Conservation (phyloP, 2,888 invertebrate genomes). For the Lepidochrysops patricia region DNA sequence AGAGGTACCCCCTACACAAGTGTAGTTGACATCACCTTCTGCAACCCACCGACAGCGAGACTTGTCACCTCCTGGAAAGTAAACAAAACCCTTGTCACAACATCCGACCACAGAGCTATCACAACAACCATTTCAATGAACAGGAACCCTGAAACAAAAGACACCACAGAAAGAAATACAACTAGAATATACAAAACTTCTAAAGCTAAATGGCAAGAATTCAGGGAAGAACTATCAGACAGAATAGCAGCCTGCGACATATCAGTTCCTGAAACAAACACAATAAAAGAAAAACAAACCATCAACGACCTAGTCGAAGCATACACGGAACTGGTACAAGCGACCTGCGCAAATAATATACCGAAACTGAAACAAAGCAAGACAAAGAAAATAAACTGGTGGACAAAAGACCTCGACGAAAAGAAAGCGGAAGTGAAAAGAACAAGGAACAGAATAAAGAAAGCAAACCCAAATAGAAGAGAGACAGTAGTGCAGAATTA, state of each 20-base stretch:
- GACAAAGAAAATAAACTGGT: slow-evolving; percentile 13
- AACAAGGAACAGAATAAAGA: slow-evolving; percentile 5
- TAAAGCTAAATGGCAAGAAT: slow-evolving; percentile 6
- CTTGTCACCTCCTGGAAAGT: background rate
- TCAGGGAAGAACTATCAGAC: background rate
- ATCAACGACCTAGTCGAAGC: background rate
- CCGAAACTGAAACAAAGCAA: background rate
- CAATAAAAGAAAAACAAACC: background rate
- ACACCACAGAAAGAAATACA: background rate
- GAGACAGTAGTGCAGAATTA: slow-evolving; percentile 4
- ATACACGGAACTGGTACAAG: background rate
- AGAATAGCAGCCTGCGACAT: background rate
- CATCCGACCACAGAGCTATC: slow-evolving; percentile 10
- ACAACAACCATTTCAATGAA: background rate
- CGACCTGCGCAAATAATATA: background rate
- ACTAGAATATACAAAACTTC: slow-evolving; percentile 12
- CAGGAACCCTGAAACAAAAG: background rate
- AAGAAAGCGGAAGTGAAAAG: slow-evolving; percentile 12
- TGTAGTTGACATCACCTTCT: background rate
- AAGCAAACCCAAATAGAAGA: slow-evolving; percentile 5
- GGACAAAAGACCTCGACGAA: slow-evolving; percentile 9
- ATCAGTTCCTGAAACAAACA: background rate
- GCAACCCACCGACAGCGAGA: background rate
- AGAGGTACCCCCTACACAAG: background rate
- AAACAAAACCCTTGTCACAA: background rate